Conservation (phyloP, 2,888 invertebrate genomes). For the Rhamnusium bicolor region DNA sequence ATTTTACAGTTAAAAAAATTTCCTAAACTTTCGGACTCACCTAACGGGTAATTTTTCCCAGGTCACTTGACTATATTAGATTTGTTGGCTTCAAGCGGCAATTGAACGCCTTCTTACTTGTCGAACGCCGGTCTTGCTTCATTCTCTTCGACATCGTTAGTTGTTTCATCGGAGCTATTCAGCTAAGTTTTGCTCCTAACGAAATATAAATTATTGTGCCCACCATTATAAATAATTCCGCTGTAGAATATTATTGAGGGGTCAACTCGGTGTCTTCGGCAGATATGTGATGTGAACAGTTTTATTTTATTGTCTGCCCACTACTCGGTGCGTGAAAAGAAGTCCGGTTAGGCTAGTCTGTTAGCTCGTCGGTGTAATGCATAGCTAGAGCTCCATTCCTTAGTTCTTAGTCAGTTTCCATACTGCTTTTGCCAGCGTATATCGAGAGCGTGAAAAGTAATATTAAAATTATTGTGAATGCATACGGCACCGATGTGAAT, state of each 20-base stretch:
- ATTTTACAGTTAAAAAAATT: not conserved
- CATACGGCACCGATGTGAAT: not conserved
- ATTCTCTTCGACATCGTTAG: slow-evolving; percentile 5
- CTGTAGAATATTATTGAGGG: not conserved
- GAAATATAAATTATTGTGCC: not conserved
- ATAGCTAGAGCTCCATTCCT: slow-evolving; percentile 24
- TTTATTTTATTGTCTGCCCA: slow-evolving; percentile 4
- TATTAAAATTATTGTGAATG: not conserved
- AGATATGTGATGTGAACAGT: slow-evolving; percentile 3
- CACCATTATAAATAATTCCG: not conserved
- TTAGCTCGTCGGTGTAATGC: not conserved
- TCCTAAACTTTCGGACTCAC: not conserved
- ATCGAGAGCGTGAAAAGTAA: slow-evolving; percentile 5
- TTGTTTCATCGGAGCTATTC: not conserved
- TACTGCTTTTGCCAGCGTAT: not conserved
- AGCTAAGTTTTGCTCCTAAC: not conserved
- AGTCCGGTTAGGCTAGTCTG: slow-evolving; percentile 29
- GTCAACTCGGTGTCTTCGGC: not conserved
- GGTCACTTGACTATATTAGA: slow-evolving; percentile 18
- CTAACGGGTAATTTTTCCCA: slow-evolving; percentile 21
- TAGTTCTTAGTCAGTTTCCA: slow-evolving; percentile 24
- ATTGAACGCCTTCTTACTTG: no score
- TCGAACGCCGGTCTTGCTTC: not conserved
- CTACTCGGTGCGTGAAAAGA: slow-evolving; percentile 15
- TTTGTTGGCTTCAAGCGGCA: slow-evolving; percentile 7